Evolutionary conservation across 92 coral and sea anemone species (phyloP).

Genomic region (Umimayanthus kanabou): DNA sequence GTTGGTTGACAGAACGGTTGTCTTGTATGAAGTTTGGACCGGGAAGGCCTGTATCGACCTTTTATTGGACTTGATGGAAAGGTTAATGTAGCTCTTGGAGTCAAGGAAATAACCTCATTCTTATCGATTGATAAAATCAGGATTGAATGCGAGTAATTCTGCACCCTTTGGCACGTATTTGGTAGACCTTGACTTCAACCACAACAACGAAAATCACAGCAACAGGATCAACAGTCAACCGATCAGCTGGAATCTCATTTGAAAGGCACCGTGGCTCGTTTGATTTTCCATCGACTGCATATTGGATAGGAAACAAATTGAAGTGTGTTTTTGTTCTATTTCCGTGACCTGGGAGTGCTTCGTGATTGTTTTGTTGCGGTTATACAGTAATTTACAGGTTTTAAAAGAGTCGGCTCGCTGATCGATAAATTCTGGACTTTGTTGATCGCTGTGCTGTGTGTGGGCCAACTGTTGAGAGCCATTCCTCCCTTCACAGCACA

Average conservation of each 20-base stretch:
- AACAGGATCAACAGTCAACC: no score
- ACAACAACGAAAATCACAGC: not conserved
- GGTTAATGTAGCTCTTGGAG: not conserved
- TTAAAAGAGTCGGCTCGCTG: not conserved
- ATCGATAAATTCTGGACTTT: not conserved
- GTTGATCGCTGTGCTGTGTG: not conserved
- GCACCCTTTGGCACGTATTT: not conserved
- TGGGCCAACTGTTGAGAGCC: not conserved
- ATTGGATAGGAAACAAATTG: slow-evolving; percentile 11
- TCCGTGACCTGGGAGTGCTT: not conserved
- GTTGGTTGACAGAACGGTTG: not conserved
- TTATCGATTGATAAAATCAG: not conserved
- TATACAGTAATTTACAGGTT: no score
- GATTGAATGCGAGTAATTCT: slow-evolving; percentile 23
- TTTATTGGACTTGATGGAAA: slow-evolving; percentile 5
- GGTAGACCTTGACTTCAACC: not conserved
- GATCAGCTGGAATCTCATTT: not conserved
- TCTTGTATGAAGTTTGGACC: not conserved
- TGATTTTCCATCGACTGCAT: not conserved
- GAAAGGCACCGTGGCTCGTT: not conserved
- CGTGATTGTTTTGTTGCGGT: not conserved
- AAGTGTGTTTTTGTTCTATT: not conserved
- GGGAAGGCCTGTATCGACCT: not conserved
- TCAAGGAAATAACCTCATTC: slow-evolving; percentile 4
- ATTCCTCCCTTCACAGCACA: not conserved